Percentiles rank a stretch among this genome's conserved stretches.
phyloP scores from a whole-genome alignment of 64 coral and sea anemone genomes.

The Actinia tenebrosa region DNA sequence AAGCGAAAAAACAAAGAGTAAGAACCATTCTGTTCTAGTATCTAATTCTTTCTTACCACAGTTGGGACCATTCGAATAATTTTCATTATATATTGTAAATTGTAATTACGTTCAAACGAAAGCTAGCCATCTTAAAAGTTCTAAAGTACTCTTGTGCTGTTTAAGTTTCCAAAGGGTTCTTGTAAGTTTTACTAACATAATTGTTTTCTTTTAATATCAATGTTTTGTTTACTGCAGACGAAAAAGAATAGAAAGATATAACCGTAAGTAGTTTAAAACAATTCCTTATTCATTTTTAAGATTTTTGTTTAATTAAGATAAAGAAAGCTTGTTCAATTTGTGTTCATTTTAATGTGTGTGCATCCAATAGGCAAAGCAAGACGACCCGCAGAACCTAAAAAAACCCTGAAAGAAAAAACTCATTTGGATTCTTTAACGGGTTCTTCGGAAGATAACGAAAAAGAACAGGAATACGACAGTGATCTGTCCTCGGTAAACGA shows the following conservation, averaged over 20 bases:
- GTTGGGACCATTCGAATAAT: too few species aligned
- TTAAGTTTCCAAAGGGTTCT: too few species aligned
- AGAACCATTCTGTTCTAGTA: background rate
- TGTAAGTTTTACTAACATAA: too few species aligned
- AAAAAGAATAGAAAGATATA: background rate
- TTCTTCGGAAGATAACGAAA: background rate
- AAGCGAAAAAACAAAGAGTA: constrained; percentile 1
- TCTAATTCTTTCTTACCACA: background rate
- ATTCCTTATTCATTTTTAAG: too few species aligned
- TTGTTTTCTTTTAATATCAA: background rate
- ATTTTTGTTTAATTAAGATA: background rate
- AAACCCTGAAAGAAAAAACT: background rate
- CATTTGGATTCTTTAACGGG: background rate
- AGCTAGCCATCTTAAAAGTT: too few species aligned
- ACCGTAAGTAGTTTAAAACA: background rate
- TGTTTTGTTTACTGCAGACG: background rate
- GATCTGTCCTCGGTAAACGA: background rate
- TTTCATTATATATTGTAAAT: too few species aligned
- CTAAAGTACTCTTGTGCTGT: too few species aligned
- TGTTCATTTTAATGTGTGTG: background rate
- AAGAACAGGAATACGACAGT: background rate
- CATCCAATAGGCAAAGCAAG: background rate
- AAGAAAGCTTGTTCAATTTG: background rate
- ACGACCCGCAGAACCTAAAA: background rate
- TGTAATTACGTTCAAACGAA: too few species aligned